Evolutionary conservation across 2,113 vertebrate species (phyloP), one percentile per base, ranked within the genome.

Genomic region (Turnix velox): DNA sequence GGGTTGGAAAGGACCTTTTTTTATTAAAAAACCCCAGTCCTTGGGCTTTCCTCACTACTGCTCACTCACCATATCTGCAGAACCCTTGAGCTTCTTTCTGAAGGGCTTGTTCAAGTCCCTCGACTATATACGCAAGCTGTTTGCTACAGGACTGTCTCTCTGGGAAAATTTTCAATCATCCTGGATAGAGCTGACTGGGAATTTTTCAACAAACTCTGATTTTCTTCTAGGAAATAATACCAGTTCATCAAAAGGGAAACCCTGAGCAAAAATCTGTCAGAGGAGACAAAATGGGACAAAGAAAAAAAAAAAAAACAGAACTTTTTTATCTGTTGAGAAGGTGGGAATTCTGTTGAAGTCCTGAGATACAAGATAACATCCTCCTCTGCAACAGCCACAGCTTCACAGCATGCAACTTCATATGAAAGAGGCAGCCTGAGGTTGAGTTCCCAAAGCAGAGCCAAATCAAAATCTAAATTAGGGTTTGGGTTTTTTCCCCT

Each of bases 11-110:
- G n/a, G n/a, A n/a, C n/a, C n/a, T n/a, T n/a, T n/a, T n/a, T n/a
- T n/a, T n/a, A n/a, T n/a, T n/a, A n/a, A n/a, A n/a, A n/a, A n/a
- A n/a, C n/a, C n/a, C 30, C n/a, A 2, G 4, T 11, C 17, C 30
- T 33, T 52, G 39, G 25, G 12, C 35, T 59, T 62, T 25, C 33
- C 45, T 45, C 28, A 10, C 5, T 11, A 39, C 46, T 10, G 39
- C 46, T 46, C 6, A 0, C 37, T 25, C 2, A 3, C 9, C 4
- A 0, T 10, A 27, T 12, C 30, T 17, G 28, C 31, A 61, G 3
- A 49, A 24, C 10, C 22, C 40, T 16, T 7, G 33, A n/a, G 14
- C 7, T 40, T 40, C 4, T 43, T n/a, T 39, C 57, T 13, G 16
- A 82, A 67, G 37, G 42, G 20, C n/a, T 35, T 45, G 42, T 19